A percentile compares a stretch with the other conserved stretches of the same genome.
Evolutionary conservation across 2,888 invertebrate genomes (phyloP).

Genomic region (Rhogogaster chlorosoma): DNA sequence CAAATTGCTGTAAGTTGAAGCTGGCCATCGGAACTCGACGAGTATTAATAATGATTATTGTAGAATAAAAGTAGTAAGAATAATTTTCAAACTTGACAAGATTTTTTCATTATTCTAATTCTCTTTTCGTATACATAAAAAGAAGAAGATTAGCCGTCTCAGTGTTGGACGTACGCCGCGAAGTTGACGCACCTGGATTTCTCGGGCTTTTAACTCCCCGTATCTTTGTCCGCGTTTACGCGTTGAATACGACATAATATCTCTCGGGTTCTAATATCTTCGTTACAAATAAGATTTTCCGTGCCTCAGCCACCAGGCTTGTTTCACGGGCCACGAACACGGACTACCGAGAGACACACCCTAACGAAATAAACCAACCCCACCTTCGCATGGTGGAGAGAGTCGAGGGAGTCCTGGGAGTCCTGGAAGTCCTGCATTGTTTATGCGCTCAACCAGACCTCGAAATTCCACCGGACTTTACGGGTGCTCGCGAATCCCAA

Average conservation of each 20-base stretch:
- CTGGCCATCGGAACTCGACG: background rate
- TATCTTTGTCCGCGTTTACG: conserved; percentile 18
- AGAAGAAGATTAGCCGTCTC: background rate
- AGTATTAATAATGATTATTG: background rate
- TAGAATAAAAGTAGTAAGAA: background rate
- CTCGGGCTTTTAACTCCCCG: conserved; percentile 14
- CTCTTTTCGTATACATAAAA: background rate
- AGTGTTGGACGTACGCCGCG: background rate
- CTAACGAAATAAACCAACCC: conserved; percentile 40
- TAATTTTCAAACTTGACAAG: background rate
- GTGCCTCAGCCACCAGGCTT: conserved; percentile 13
- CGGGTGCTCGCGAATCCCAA: conserved; percentile 24
- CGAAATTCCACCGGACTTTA: conserved; percentile 42
- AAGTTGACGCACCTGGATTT: conserved; percentile 2
- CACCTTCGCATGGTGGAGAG: background rate
- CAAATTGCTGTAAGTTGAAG: background rate
- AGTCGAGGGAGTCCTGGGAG: conserved; percentile 27
- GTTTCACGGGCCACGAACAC: conserved; percentile 46
- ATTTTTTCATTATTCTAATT: background rate
- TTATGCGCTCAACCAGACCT: conserved; percentile 32
- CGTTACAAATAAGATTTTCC: conserved; percentile 48
- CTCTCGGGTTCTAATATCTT: conserved; percentile 41
- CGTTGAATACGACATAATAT: conserved; percentile 19
- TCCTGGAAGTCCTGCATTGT: conserved; percentile 46
- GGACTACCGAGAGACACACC: conserved; percentile 19